Conservation (phyloP, 2,113 vertebrate species). For the Puntigrus tetrazona region DNA sequence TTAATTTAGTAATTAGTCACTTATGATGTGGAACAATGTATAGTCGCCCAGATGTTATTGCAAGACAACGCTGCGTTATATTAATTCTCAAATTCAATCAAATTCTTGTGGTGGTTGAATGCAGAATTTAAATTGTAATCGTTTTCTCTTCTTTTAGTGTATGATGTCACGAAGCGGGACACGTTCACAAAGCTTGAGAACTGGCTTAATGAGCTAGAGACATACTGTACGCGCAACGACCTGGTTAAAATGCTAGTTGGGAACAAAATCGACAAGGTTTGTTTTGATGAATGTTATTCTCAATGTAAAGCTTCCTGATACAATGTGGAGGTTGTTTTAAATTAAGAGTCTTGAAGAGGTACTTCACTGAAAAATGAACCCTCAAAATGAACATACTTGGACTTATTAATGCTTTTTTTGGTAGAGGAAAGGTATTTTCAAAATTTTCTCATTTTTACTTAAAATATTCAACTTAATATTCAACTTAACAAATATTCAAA, state of each 20-base stretch:
- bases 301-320: not conserved
- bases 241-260: slow-evolving; percentile 97
- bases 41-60: not conserved
- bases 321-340: not conserved
- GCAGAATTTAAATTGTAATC: not conserved
- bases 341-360: not conserved
- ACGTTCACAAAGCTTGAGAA: slow-evolving; percentile 94
- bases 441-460: not conserved
- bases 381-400: not conserved
- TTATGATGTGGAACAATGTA: not conserved
- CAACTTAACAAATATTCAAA: no score
- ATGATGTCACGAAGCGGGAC: slow-evolving; percentile 93
- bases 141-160: slow-evolving; percentile 74
- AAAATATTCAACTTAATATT: no score
- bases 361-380: not conserved
- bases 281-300: slow-evolving; percentile 42
- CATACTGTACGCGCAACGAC: slow-evolving; percentile 94
- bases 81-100: not conserved
- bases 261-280: slow-evolving; percentile 98
- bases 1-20: not conserved
- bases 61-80: not conserved
- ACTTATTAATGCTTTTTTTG: not conserved
- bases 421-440: not conserved
- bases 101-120: not conserved
- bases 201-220: slow-evolving; percentile 97